Percentiles rank a stretch among this genome's conserved stretches.
Evolutionary conservation across 2,113 vertebrate genomes (phyloP).

Genomic region (Dendropsophus ebraccatus): DNA sequence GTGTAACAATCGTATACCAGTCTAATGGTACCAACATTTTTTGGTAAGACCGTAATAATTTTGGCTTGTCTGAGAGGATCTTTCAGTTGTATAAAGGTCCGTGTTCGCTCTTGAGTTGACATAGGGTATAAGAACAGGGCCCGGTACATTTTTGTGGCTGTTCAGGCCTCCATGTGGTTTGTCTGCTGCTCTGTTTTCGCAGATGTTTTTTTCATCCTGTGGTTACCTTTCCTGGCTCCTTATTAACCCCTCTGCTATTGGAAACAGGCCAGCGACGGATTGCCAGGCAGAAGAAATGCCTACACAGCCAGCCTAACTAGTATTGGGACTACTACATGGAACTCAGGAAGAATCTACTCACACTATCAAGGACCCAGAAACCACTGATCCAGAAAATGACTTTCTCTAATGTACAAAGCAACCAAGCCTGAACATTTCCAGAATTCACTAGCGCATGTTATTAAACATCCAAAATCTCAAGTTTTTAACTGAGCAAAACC

Average conservation of each 20-base stretch:
- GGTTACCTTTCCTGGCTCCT: slow-evolving; percentile 47
- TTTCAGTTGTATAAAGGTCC: background rate
- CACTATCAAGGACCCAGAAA: background rate
- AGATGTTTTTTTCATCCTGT: slow-evolving; percentile 57
- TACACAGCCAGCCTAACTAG: slow-evolving; percentile 14
- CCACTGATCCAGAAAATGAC: slow-evolving; percentile 38
- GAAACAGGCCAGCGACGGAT: slow-evolving; percentile 2
- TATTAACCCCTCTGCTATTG: slow-evolving; percentile 39
- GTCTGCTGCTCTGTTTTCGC: slow-evolving; percentile 51
- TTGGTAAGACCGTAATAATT: background rate
- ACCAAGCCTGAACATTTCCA: slow-evolving; percentile 52
- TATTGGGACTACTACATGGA: background rate
- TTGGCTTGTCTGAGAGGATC: background rate
- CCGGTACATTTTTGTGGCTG: slow-evolving; percentile 55
- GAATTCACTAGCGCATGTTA: slow-evolving; percentile 45
- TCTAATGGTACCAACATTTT: background rate
- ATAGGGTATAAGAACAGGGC: slow-evolving; percentile 13
- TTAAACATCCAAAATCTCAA: slow-evolving; percentile 44
- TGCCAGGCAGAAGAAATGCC: slow-evolving; percentile 37
- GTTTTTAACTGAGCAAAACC: background rate
- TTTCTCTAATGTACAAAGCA: slow-evolving; percentile 39
- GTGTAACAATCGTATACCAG: background rate
- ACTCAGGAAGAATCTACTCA: slow-evolving; percentile 1
- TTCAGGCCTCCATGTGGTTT: slow-evolving; percentile 54
- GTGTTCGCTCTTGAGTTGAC: slow-evolving; percentile 14